Conservation (phyloP, 2,888 invertebrate species). For the Lymantria dispar region DNA sequence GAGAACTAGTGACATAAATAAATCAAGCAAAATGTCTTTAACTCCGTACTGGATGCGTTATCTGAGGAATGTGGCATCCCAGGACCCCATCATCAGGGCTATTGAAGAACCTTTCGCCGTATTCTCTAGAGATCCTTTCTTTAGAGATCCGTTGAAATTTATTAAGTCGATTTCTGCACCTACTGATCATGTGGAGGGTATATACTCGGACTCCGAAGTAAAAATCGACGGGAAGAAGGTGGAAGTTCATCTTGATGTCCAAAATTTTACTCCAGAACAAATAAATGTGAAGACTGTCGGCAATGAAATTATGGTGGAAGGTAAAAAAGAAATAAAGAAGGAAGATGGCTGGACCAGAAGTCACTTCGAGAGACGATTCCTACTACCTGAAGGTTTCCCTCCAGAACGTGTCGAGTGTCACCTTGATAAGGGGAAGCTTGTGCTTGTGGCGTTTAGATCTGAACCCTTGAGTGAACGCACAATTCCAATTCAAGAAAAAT, state of each 20-base stretch:
- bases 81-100: slow-evolving; percentile 57
- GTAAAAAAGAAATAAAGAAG: slow-evolving; percentile 88
- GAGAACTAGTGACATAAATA: slow-evolving; percentile 4
- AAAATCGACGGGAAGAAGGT: slow-evolving; percentile 85
- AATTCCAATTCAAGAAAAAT: slow-evolving; percentile 61
- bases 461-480: slow-evolving; percentile 59
- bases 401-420: slow-evolving; percentile 87
- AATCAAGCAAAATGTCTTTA: slow-evolving; percentile 57
- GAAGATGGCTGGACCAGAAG: slow-evolving; percentile 89
- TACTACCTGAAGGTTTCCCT: slow-evolving; percentile 89
- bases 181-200: slow-evolving; percentile 63
- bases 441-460: slow-evolving; percentile 84
- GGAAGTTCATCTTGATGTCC: slow-evolving; percentile 88
- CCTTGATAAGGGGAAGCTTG: slow-evolving; percentile 89
- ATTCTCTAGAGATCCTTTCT: slow-evolving; percentile 65
- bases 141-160: slow-evolving; percentile 63
- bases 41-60: slow-evolving; percentile 73
- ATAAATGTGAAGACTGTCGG: slow-evolving; percentile 90
- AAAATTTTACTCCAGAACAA: slow-evolving; percentile 90
- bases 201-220: slow-evolving; percentile 80
- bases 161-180: slow-evolving; percentile 52
- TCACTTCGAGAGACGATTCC: slow-evolving; percentile 89
- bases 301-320: slow-evolving; percentile 87
- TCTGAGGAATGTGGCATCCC: slow-evolving; percentile 58
- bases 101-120: slow-evolving; percentile 63